Evolutionary conservation across 92 coral and sea anemone species (phyloP).

Genomic region (Palythoa caribaeorum): DNA sequence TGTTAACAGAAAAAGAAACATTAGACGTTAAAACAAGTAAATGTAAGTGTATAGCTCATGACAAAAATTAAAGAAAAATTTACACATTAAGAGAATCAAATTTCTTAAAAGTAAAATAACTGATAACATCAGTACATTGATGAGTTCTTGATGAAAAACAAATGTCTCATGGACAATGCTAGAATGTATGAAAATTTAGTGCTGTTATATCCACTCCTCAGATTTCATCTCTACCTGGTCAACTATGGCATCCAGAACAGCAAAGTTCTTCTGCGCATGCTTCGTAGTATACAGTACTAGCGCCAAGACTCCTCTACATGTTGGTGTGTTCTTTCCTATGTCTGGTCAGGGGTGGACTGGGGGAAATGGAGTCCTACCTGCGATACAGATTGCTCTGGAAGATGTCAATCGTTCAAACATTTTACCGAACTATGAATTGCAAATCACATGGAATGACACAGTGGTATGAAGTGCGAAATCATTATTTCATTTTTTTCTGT

Average conservation of each 20-base stretch:
- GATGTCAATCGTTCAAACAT: slow-evolving; percentile 76
- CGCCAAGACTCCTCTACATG: slow-evolving; percentile 77
- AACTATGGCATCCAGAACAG: slow-evolving; percentile 4
- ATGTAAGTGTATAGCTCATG: no score
- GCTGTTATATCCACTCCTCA: background rate
- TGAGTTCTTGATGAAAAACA: no score
- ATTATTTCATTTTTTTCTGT: background rate
- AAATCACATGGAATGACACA: slow-evolving; percentile 86
- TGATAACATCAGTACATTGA: no score
- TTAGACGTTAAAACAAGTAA: no score
- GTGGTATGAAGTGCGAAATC: slow-evolving; percentile 47
- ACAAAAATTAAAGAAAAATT: no score
- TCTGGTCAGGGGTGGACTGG: slow-evolving; percentile 86
- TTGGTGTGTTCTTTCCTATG: slow-evolving; percentile 87
- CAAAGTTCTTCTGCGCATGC: slow-evolving; percentile 27
- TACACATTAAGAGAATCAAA: no score
- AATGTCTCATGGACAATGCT: no score
- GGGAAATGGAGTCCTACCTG: slow-evolving; percentile 84
- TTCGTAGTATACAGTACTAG: background rate
- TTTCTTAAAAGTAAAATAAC: no score
- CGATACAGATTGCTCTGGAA: slow-evolving; percentile 80
- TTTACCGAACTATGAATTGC: slow-evolving; percentile 72
- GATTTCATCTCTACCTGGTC: background rate
- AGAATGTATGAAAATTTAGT: no score
- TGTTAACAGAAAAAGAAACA: no score